These are phyloP conservation scores for Porites lobata DNA, from an alignment of 92 coral and sea anemone species.

Conservation along the genomic window DNA sequence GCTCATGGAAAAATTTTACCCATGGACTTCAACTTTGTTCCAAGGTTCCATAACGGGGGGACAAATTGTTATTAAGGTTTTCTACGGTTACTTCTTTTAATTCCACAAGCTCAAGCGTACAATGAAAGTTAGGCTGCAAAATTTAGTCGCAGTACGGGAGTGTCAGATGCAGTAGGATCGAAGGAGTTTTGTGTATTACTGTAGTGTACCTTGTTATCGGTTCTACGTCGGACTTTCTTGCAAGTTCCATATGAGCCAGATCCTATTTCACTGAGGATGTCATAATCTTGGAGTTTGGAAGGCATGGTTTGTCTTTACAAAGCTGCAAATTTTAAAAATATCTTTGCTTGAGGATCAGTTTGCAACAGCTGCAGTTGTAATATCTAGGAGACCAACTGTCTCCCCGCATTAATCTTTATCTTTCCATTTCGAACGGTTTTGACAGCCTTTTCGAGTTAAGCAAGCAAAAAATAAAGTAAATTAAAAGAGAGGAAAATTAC, in stretches of 20 bases:
- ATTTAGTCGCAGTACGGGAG: neutral
- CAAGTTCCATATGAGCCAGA: conserved; percentile 99
- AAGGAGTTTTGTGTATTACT: neutral
- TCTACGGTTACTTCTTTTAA: too few species aligned
- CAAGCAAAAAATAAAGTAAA: neutral
- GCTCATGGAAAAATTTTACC: too few species aligned
- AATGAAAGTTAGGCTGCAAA: neutral
- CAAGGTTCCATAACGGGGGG: too few species aligned
- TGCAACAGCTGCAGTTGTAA: neutral
- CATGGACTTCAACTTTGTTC: too few species aligned
- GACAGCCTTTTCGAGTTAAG: neutral
- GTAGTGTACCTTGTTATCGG: conserved; percentile 86
- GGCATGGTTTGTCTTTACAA: conserved; percentile 72
- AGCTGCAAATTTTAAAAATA: neutral
- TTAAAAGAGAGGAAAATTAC: neutral
- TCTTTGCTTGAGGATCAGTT: neutral
- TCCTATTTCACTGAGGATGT: conserved; percentile 86
- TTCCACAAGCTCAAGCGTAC: too few species aligned
- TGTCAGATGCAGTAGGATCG: neutral
- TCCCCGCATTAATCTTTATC: neutral
- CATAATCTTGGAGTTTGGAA: conserved; percentile 91
- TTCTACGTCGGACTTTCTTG: conserved; percentile 90
- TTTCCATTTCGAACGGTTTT: neutral
- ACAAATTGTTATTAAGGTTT: too few species aligned
- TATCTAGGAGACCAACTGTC: neutral